Base-by-base conservation (phyloP, 2,797 vertebrate species). In the Sebastes oblongus region DNA sequence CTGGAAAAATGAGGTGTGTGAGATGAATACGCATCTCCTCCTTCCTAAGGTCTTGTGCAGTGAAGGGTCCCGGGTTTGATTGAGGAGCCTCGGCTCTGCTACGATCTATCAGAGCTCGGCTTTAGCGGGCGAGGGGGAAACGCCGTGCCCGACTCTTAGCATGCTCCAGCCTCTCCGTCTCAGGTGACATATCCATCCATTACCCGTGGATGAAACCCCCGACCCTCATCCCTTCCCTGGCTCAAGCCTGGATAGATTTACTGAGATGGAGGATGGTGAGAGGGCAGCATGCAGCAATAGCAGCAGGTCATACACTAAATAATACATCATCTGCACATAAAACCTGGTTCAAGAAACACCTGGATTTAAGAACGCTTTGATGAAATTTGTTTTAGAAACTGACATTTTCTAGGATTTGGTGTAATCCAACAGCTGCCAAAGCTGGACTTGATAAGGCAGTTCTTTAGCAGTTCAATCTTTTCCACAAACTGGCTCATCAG, bases 11-110 rank as follows among this genome's bases (percentile, higher is more conserved):
- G 18, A 73, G 55, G 66, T 39, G 25, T 29, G 67, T 55, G 71
- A 84, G 78, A 92, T 58, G 76, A 90, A 92, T 76, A 75, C 62
- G 12, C 58, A 29, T 82, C 69, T 54, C 24, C 24, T 78, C 50
- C 81, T 25, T 87, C 87, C 86, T 80, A 1, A 72, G 89, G 90
- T 86, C 71, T 58, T 75, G 84, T 83, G 84, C 85, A 77, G 73
- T 29, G 81, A 86, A 86, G 82, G 78, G 68, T 81, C 62, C 52
- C 58, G 0, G 74, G 66, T 88, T 85, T 93, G 91, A 91, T 88
- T 72, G 93, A 93, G 84, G 80, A 74, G 69, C 68, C 32, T 52
- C 32, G 58, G 61, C 72, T 76, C 42, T 12, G 72, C 79, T 65
- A 0, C 69, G 8, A 77, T 90, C 81, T 22, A 84, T 91, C 87